Percentiles rank a stretch among this genome's conserved stretches.
These are phyloP conservation scores for Nephotettix cincticeps DNA, from an alignment of 1,140 invertebrate species.

Conservation along the genomic window DNA sequence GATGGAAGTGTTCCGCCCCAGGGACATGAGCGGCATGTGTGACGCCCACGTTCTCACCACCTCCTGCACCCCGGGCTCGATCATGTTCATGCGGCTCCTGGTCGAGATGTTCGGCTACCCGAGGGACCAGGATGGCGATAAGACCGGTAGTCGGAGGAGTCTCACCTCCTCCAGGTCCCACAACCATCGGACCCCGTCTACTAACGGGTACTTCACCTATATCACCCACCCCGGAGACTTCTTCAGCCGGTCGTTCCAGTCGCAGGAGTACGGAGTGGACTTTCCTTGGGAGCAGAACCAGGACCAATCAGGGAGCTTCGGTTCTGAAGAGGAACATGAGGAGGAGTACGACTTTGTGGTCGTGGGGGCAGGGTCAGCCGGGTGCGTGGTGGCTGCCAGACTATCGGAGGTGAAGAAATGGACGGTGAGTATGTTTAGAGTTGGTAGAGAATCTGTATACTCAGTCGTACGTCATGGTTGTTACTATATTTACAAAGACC, in stretches of 20 bases:
- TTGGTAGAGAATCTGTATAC: too few species aligned
- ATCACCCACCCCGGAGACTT: background rate
- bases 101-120: constrained; percentile 57
- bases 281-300: constrained; percentile 7
- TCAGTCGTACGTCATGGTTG: too few species aligned
- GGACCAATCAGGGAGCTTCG: background rate
- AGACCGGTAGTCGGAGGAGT: too few species aligned
- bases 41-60: constrained; percentile 51
- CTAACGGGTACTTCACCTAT: too few species aligned
- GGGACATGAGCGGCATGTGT: constrained; percentile 56
- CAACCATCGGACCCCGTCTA: too few species aligned
- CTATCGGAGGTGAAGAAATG: constrained; percentile 37
- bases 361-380: constrained; percentile 50
- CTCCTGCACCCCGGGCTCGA: constrained; percentile 55
- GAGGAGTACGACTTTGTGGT: constrained; percentile 57
- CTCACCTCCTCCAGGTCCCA: too few species aligned
- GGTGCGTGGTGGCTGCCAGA: constrained; percentile 39
- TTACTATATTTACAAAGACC: too few species aligned
- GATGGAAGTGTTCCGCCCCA: constrained; percentile 45
- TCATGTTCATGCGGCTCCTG: constrained; percentile 57
- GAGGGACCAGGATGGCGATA: constrained; percentile 40
- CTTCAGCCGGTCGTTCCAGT: background rate
- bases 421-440: constrained; percentile 32
- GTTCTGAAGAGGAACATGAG: background rate
- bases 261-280: background rate